Conservation (phyloP, 2,113 vertebrate genomes). For the Vidua macroura region DNA sequence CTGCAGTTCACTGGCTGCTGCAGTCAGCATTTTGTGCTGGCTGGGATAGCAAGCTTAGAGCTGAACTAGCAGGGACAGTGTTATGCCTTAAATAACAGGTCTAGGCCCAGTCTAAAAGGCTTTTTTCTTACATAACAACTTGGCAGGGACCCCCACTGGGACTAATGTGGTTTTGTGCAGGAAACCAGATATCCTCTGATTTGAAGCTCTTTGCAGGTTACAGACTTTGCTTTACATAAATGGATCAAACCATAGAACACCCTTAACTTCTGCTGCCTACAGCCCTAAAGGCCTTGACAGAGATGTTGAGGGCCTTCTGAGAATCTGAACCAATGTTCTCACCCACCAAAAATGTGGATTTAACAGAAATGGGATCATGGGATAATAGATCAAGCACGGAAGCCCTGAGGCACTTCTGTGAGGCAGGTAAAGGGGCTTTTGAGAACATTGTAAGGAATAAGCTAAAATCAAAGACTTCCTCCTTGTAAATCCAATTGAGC, state of each 20-base stretch:
- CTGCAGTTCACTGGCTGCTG: neutral
- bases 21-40: neutral
- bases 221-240: neutral
- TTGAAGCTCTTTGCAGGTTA: neutral
- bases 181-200: neutral
- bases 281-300: neutral
- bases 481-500: neutral
- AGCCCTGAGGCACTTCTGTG: neutral
- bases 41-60: neutral
- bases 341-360: neutral
- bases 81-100: neutral
- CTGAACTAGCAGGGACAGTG: neutral
- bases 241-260: neutral
- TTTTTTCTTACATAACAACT: neutral
- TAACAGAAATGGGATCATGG: neutral
- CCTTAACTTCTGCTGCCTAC: neutral
- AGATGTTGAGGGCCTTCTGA: neutral
- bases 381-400: neutral
- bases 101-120: neutral
- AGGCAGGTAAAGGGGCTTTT: neutral
- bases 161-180: fast-evolving
- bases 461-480: neutral
- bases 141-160: neutral
- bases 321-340: neutral
- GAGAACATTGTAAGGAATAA: neutral